Conservation (phyloP, 2,888 invertebrate genomes). For the Melipona beecheii region DNA sequence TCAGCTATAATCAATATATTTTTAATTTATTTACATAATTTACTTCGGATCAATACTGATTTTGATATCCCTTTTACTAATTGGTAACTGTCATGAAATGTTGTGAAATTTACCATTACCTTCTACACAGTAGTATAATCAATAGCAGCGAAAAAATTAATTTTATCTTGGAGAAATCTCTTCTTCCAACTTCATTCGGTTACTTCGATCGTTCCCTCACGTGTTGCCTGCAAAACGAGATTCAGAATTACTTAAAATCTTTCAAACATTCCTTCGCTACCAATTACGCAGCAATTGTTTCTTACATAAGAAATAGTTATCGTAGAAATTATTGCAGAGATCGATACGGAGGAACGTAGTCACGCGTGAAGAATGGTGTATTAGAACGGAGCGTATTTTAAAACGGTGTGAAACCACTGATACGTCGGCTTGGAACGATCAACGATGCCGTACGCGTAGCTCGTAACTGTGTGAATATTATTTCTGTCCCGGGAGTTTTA, state of each 20-base stretch:
- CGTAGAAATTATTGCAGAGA: not conserved
- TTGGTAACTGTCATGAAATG: too few species aligned
- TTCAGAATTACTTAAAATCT: not conserved
- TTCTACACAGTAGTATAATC: too few species aligned
- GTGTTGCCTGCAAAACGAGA: not conserved
- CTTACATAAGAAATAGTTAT: too few species aligned
- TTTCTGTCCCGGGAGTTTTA: conserved; percentile 77
- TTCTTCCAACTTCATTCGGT: not conserved
- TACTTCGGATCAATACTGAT: too few species aligned
- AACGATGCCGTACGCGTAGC: conserved; percentile 47
- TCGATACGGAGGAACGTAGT: not conserved
- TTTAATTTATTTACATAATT: too few species aligned
- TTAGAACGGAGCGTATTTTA: not conserved
- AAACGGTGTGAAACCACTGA: conserved; percentile 29
- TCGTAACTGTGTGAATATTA: conserved; percentile 74
- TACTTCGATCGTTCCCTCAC: not conserved
- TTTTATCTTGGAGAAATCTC: not conserved
- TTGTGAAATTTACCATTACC: too few species aligned
- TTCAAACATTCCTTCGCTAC: not conserved
- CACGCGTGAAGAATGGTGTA: not conserved
- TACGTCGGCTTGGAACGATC: conserved; percentile 44
- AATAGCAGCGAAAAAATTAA: not conserved
- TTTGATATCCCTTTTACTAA: too few species aligned
- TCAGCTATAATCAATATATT: too few species aligned
- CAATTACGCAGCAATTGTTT: not conserved